Percentiles rank a stretch among this genome's conserved stretches.
phyloP scores from a whole-genome alignment of 2,888 invertebrate genomes.

The Lochmaea crataegi region DNA sequence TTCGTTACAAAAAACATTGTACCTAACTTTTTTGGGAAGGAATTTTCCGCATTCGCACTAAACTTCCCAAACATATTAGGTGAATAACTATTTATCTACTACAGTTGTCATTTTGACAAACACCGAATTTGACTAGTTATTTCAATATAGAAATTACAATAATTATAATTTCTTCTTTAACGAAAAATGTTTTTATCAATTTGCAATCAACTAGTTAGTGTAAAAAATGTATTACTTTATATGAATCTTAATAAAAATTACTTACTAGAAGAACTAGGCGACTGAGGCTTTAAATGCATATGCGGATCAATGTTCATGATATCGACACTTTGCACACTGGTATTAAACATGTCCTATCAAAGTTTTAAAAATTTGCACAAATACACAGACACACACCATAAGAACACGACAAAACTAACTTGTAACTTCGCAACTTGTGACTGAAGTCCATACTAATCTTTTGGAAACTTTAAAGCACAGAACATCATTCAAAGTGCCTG shows the following conservation, averaged over 20 bases:
- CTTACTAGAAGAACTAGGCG: conserved; percentile 50
- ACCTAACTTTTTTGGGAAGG: no score
- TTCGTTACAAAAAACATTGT: no score
- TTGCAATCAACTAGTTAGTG: no score
- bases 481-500: conserved; percentile 36
- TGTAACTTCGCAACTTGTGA: conserved; percentile 31
- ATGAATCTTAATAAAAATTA: conserved; percentile 10
- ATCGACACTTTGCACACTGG: conserved; percentile 41
- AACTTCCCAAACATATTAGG: no score
- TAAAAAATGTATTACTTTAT: no score
- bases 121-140: no score
- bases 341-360: conserved; percentile 41
- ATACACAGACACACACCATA: conserved; percentile 13
- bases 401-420: conserved; percentile 17
- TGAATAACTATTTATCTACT: no score
- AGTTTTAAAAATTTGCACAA: conserved; percentile 22
- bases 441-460: conserved; percentile 39
- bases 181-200: no score
- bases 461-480: conserved; percentile 43
- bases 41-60: no score
- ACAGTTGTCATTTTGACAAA: no score
- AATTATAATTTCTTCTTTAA: no score
- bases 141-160: no score
- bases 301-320: conserved; percentile 48
- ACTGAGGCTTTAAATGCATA: conserved; percentile 41